Percentiles rank a stretch among this genome's conserved stretches.
Evolutionary conservation across 2,113 vertebrate species (phyloP).

Genomic region (Sturnira hondurensis): DNA sequence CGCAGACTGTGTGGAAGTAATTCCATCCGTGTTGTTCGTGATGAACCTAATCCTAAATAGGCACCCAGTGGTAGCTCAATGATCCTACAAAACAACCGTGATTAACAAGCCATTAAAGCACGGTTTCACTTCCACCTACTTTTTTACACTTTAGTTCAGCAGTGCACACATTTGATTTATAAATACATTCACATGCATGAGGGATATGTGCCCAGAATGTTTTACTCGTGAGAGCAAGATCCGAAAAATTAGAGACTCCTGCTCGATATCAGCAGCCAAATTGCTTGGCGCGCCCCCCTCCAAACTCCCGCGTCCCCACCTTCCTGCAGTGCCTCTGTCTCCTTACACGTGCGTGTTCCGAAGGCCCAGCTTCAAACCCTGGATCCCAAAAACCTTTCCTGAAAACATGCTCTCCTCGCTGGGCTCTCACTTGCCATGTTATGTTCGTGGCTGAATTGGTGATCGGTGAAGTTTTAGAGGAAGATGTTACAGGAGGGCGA

Average conservation of each 20-base stretch:
- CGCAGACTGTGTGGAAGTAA: neutral
- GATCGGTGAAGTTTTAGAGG: neutral
- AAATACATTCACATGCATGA: neutral
- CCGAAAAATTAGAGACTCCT: neutral
- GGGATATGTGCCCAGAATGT: neutral
- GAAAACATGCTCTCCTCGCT: neutral
- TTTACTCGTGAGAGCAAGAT: neutral
- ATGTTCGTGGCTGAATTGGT: neutral
- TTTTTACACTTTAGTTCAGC: neutral
- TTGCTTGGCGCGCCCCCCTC: neutral
- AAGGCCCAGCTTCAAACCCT: neutral
- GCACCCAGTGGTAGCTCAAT: conserved; percentile 11
- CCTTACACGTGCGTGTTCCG: accelerated
- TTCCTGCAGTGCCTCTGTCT: neutral
- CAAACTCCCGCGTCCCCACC: neutral
- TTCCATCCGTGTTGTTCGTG: neutral
- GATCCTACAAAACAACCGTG: neutral
- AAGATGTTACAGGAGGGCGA: neutral
- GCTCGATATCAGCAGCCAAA: neutral
- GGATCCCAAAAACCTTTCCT: neutral
- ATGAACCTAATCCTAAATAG: neutral
- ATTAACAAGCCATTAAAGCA: conserved; percentile 19
- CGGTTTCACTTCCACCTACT: neutral
- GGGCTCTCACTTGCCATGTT: neutral
- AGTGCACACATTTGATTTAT: neutral